Conservation (phyloP, 2,888 invertebrate species). For the Cetonia aurata region DNA sequence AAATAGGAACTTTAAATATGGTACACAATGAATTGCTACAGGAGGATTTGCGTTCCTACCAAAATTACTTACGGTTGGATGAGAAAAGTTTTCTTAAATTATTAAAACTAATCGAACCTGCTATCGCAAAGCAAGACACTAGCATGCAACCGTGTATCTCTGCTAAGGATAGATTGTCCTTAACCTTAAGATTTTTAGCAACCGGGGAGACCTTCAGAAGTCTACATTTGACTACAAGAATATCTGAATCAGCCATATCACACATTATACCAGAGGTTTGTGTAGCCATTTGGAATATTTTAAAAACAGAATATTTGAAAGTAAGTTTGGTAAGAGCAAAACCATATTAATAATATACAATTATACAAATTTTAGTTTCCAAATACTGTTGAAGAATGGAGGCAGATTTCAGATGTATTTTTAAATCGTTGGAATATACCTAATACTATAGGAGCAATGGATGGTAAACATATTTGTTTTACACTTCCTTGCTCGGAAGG, state of each 20-base stretch:
- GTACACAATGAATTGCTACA: too few relatives aligned
- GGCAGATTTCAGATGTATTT: conserved; percentile 32
- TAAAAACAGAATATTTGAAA: conserved; percentile 30
- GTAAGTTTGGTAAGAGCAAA: too few relatives aligned
- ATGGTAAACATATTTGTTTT: conserved; percentile 53
- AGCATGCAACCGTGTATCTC: too few relatives aligned
- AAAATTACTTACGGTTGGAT: too few relatives aligned
- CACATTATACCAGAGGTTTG: neutral
- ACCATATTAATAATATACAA: too few relatives aligned
- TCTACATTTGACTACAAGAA: too few relatives aligned
- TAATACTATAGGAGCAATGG: conserved; percentile 52
- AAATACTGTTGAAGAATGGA: conserved; percentile 38
- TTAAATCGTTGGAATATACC: conserved; percentile 51
- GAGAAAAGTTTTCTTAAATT: too few relatives aligned
- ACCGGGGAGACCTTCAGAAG: neutral
- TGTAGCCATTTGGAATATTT: conserved; percentile 29
- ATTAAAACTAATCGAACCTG: too few relatives aligned
- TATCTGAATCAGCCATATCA: conserved; percentile 7
- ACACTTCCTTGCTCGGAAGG: conserved; percentile 50
- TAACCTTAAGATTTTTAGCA: conserved; percentile 6
- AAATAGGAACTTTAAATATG: neutral
- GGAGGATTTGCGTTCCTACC: too few relatives aligned
- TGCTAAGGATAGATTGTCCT: too few relatives aligned
- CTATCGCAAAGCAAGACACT: too few relatives aligned
- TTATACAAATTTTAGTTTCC: conserved; percentile 11